phyloP scores from a whole-genome alignment of 2,113 vertebrate genomes.

The Hiodon alosoides region DNA sequence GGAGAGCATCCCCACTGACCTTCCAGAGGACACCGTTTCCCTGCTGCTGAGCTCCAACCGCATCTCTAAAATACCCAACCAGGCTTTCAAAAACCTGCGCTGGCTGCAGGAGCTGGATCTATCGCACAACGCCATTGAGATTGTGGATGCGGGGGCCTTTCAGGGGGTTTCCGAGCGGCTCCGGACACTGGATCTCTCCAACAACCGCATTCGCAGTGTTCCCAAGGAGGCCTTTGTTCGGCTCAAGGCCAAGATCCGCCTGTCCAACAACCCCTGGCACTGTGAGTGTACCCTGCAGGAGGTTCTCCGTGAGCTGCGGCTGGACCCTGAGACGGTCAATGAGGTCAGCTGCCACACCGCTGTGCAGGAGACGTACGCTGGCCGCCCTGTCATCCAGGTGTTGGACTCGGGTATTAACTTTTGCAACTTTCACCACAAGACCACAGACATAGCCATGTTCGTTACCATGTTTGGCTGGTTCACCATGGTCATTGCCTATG shows the following conservation, averaged over 20 bases:
- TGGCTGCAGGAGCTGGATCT: slow-evolving; percentile 82
- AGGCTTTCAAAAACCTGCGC: slow-evolving; percentile 78
- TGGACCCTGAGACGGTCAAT: slow-evolving; percentile 77
- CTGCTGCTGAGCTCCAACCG: slow-evolving; percentile 80
- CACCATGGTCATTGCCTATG: slow-evolving; percentile 79
- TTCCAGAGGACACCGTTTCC: slow-evolving; percentile 70
- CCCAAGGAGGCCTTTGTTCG: slow-evolving; percentile 81
- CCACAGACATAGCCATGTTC: slow-evolving; percentile 84
- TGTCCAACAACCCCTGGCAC: slow-evolving; percentile 89
- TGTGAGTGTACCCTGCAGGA: slow-evolving; percentile 88
- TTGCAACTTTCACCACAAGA: slow-evolving; percentile 80
- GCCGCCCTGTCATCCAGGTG: slow-evolving; percentile 81
- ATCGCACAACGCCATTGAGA: slow-evolving; percentile 79
- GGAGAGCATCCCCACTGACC: slow-evolving; percentile 74
- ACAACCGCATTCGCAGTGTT: slow-evolving; percentile 77
- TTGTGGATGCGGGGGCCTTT: slow-evolving; percentile 74
- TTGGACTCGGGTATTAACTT: slow-evolving; percentile 83
- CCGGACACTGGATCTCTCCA: slow-evolving; percentile 74
- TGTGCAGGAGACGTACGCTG: slow-evolving; percentile 71
- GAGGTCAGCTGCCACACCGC: slow-evolving; percentile 85
- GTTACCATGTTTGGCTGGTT: slow-evolving; percentile 93
- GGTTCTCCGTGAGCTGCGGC: slow-evolving; percentile 72
- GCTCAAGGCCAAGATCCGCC: slow-evolving; percentile 74
- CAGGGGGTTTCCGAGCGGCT: slow-evolving; percentile 74
- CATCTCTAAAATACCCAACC: slow-evolving; percentile 78